Evolutionary conservation across 2,797 vertebrate species (phyloP), one percentile per base, ranked within the genome.

Genomic region (Jordanella pulchra): DNA sequence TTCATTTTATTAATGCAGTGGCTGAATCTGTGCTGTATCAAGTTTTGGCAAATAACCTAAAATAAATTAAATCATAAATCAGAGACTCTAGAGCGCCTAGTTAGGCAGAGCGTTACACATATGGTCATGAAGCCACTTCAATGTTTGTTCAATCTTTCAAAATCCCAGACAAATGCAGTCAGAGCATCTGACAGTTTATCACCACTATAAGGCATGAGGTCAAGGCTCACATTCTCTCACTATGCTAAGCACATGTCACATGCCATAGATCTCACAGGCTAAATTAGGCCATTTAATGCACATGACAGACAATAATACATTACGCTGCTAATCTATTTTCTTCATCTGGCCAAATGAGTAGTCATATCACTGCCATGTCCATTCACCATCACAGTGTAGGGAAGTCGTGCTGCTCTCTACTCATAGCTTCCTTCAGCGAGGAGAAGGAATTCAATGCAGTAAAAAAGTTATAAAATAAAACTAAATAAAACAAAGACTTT

Each of bases 381-480:
- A 72, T 73, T 86, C 75, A 69, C 64, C 72, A 63, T 87, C 71
- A 71, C 39, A 28, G 55, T 14, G 13, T 11, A 73, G 74, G 84
- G 73, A 65, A 81, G 53, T 69, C 71, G 70, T 58, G 60, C 48
- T 78, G 67, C 47, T 48, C 75, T 71, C 17, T 76, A 83, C 74
- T 83, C 69, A 82, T 72, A 58, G 56, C 58, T 44, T 39, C 72
- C 42, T 45, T 53, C 50, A 67, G 28, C 47, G 72, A 21, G 67
- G 65, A 42, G 30, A 64, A 75, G 56, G 69, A 77, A 69, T 67
- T 67, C 75, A 83, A 75, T 82, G 69, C 87, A 80, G 84, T 76
- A 84, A 85, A 92, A 91, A 90, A 90, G 80, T 32, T 55, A 70
- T 86, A 73, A 93, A 85, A 82, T 67, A 30, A 75, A 65, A 55